Base-by-base conservation (phyloP, 2,888 invertebrate genomes). In the Lochmaea capreae region DNA sequence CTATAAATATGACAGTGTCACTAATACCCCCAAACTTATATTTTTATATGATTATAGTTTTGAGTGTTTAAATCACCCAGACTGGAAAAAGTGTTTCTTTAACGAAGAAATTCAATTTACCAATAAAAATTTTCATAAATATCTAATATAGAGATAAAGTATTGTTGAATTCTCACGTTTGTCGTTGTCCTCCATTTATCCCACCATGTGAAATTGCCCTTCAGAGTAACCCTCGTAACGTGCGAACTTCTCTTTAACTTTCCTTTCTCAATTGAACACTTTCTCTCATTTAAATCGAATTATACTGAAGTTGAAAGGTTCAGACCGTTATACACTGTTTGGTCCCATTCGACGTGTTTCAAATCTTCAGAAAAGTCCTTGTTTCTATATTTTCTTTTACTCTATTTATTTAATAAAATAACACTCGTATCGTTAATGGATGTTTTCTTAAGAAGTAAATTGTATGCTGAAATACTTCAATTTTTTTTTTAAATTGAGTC, bases 221-320 rank as follows among this genome's bases (percentile, higher is more conserved):
- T 82, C 78, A 76, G 75, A 80, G 78, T 71, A 74, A 67, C 63
- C 72, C 68, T 71, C 66, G 68, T 57, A 63, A 33, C 1, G 39
- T 39, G 33, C 39, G 39, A 39, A 61, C 67, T 52, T 63, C 69
- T 73, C 76, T 67, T 71, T 75, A 74, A 73, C 52, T 74, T 78
- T 76, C 74, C 79, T 80, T 78, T 69, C 83, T 80, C 80, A 80
- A 81, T 81, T 52, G 52, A 42, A 84, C 83, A 85, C 86, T 86
- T 86, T 86, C 86, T 86, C 85, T 86, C 85, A 87, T 87, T 87
- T 86, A 87, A 87, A 87, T 87, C 85, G 86, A 86, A 87, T 87
- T 87, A 87, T 86, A 85, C 86, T 86, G 83, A 79, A 86, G 83
- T 84, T 85, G 85, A 86, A 84, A 84, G 85, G 85, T 83, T 81